A percentile compares a stretch with the other conserved stretches of the same genome.
phyloP scores from a whole-genome alignment of 1,140 invertebrate genomes.

The Drosophila malerkotliana region DNA sequence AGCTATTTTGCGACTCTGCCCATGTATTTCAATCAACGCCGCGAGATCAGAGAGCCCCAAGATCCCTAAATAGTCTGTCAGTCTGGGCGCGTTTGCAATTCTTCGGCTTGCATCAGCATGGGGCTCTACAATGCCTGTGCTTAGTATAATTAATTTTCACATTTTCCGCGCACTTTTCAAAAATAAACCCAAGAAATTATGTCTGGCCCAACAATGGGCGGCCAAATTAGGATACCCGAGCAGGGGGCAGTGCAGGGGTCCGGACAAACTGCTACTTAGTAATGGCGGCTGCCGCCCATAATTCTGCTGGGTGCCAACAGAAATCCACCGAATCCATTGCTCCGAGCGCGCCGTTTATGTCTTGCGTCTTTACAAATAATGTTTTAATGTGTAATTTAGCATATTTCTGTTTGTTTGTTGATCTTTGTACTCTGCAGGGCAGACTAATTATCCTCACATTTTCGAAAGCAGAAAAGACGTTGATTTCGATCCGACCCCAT shows the following conservation, averaged over 20 bases:
- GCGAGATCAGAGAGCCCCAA: constrained; percentile 38
- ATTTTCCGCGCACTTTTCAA: constrained; percentile 57
- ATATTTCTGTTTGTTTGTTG: constrained; percentile 48
- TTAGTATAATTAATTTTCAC: constrained; percentile 73
- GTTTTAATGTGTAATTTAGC: constrained; percentile 66
- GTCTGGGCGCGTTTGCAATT: constrained; percentile 24
- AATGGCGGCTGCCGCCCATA: constrained; percentile 43
- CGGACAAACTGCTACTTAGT: constrained; percentile 30
- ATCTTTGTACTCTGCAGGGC: not conserved
- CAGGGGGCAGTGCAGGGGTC: not conserved
- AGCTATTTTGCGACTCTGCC: constrained; percentile 16
- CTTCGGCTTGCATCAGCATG: constrained; percentile 5
- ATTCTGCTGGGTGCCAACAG: constrained; percentile 64
- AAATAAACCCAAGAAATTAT: constrained; percentile 54
- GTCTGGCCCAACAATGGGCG: constrained; percentile 54
- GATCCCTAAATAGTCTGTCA: constrained; percentile 54
- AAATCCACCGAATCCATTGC: constrained; percentile 30
- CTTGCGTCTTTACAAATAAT: constrained; percentile 46
- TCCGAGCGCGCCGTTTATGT: constrained; percentile 5
- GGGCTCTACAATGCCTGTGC: constrained; percentile 22
- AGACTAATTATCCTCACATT: not conserved
- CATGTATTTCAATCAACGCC: constrained; percentile 48
- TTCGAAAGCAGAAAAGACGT: not conserved
- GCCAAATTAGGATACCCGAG: constrained; percentile 49
- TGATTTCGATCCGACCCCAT: not conserved